Conservation (phyloP, 2,797 vertebrate genomes). For the Coregonus ussuriensis region DNA sequence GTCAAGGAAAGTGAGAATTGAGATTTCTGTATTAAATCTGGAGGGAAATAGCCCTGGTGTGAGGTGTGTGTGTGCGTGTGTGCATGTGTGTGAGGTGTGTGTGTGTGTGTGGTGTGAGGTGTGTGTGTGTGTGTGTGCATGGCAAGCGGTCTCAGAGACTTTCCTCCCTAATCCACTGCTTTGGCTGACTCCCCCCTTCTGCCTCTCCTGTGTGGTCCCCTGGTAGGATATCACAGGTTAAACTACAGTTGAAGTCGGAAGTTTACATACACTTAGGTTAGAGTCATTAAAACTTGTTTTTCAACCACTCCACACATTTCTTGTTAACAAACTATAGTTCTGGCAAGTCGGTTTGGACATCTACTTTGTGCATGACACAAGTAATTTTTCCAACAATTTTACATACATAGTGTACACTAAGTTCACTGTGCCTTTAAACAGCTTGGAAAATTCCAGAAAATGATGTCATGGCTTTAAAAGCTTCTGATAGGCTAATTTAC, state of each 20-base stretch:
- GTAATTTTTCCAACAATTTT: too few species aligned
- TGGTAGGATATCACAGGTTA: conserved; percentile 31
- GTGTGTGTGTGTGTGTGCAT: not conserved
- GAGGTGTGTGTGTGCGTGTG: not conserved
- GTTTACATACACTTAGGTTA: too few species aligned
- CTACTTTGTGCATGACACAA: too few species aligned
- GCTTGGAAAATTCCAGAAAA: too few species aligned
- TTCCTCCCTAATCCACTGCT: conserved; percentile 3
- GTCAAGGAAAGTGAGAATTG: conserved; percentile 35
- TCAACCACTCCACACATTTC: too few species aligned
- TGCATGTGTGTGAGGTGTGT: not conserved
- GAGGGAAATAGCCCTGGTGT: conserved; percentile 14
- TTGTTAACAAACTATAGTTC: too few species aligned
- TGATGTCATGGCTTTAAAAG: too few species aligned
- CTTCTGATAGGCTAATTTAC: too few species aligned
- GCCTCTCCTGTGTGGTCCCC: conserved; percentile 12
- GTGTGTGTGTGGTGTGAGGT: not conserved
- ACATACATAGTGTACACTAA: too few species aligned
- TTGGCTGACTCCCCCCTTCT: conserved; percentile 22
- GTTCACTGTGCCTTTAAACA: too few species aligned
- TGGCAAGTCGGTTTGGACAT: too few species aligned
- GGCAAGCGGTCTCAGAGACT: not conserved
- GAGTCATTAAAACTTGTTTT: too few species aligned
- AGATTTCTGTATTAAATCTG: conserved; percentile 46
- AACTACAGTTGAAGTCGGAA: not conserved